A percentile compares a stretch with the other conserved stretches of the same genome.
Conservation (phyloP, 2,113 vertebrate species). For the Mustela nigripes region DNA sequence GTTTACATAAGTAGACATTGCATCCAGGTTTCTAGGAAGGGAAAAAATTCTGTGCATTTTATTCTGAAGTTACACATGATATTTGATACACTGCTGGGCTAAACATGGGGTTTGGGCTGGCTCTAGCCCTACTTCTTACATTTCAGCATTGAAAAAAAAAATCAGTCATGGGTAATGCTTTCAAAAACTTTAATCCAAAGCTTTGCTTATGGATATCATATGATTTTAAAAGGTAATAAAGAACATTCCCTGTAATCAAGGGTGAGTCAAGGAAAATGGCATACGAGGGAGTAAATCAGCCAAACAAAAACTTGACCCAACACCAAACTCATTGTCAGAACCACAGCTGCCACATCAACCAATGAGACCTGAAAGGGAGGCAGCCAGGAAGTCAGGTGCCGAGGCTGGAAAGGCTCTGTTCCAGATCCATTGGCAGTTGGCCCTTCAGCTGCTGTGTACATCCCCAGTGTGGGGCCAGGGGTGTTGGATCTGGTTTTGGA, state of each 20-base stretch:
- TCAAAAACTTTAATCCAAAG: slow-evolving; percentile 79
- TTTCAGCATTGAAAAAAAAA: slow-evolving; percentile 81
- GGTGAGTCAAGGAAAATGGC: slow-evolving; percentile 84
- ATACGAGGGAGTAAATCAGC: slow-evolving; percentile 77
- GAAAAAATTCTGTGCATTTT: slow-evolving; percentile 68
- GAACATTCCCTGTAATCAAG: slow-evolving; percentile 75
- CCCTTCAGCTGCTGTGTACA: slow-evolving; percentile 77
- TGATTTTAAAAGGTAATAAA: slow-evolving; percentile 84
- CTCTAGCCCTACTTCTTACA: slow-evolving; percentile 76
- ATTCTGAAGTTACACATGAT: slow-evolving; percentile 79
- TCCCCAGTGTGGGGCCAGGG: slow-evolving; percentile 15
- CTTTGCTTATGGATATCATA: slow-evolving; percentile 79
- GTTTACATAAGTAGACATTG: slow-evolving; percentile 65
- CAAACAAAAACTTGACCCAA: slow-evolving; percentile 82
- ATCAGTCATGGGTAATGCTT: slow-evolving; percentile 63
- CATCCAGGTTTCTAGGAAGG: slow-evolving; percentile 70
- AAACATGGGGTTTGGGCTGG: slow-evolving; percentile 79
- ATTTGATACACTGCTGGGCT: slow-evolving; percentile 80
- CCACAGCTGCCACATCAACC: slow-evolving; percentile 79
- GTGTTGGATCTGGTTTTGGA: slow-evolving; percentile 77
- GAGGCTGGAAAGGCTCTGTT: slow-evolving; percentile 70
- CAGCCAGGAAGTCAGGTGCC: slow-evolving; percentile 83
- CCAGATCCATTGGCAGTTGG: slow-evolving; percentile 78
- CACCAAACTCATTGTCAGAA: slow-evolving; percentile 46
- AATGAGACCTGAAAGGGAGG: slow-evolving; percentile 46